phyloP scores from a whole-genome alignment of 2,797 vertebrate genomes.

The Apogon hyalosoma region DNA sequence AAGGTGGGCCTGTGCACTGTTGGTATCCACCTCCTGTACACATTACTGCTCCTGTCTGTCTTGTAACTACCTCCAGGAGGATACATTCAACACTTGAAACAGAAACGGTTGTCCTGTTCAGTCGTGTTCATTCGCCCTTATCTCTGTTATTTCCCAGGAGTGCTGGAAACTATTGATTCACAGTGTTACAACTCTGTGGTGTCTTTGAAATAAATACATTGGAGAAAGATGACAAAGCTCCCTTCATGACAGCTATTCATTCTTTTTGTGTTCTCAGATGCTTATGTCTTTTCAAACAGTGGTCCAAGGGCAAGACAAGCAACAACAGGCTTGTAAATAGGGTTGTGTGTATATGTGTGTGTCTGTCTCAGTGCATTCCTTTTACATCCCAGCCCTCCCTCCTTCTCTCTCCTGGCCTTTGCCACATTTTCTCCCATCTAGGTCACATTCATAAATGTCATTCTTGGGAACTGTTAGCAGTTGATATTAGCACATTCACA shows the following conservation, averaged over 20 bases:
- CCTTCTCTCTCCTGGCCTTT: conserved; percentile 36
- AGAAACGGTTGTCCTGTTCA: not conserved
- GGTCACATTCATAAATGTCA: conserved; percentile 65
- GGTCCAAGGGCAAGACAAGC: conserved; percentile 35
- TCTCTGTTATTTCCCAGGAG: conserved; percentile 46
- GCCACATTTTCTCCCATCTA: conserved; percentile 50
- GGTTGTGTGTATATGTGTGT: conserved; percentile 6
- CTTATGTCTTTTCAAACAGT: conserved; percentile 42
- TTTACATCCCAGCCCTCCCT: conserved; percentile 19
- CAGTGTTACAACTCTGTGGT: conserved; percentile 40
- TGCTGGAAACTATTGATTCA: conserved; percentile 58
- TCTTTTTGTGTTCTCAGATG: conserved; percentile 34
- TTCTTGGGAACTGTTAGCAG: conserved; percentile 45
- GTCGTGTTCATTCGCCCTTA: conserved; percentile 14
- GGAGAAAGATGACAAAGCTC: conserved; percentile 45
- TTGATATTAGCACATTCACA: conserved; percentile 39
- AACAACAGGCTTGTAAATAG: conserved; percentile 38
- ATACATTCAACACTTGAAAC: conserved; percentile 27
- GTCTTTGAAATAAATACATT: conserved; percentile 57
- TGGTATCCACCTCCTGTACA: conserved; percentile 3
- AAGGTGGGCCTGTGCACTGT: conserved; percentile 6
- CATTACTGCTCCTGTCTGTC: not conserved
- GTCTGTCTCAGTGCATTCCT: conserved; percentile 28
- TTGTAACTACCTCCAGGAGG: conserved; percentile 16
- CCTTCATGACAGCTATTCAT: conserved; percentile 33